Evolutionary conservation across 2,888 invertebrate species (phyloP).

Genomic region (Odontothrips loti): DNA sequence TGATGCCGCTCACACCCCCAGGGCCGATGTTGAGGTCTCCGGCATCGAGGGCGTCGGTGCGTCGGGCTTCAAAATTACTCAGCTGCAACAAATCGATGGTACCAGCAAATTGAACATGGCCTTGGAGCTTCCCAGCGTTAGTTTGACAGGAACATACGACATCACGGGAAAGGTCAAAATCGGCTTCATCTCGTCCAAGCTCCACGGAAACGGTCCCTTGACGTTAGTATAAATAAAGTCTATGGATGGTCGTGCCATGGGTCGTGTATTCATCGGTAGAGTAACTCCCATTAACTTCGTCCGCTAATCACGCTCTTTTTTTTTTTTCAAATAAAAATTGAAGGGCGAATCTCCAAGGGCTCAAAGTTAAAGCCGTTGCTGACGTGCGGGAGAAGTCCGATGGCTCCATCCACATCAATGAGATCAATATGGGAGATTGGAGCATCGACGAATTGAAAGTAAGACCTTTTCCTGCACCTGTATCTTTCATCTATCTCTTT

Average conservation of each 20-base stretch:
- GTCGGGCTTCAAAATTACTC: neutral
- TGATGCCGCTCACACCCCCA: neutral
- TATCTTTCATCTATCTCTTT: too few species aligned
- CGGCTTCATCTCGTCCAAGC: neutral
- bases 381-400: neutral
- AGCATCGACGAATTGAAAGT: neutral
- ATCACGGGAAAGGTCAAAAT: neutral
- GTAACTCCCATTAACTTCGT: too few species aligned
- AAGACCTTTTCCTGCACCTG: neutral
- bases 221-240: neutral
- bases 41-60: neutral
- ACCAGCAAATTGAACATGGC: neutral
- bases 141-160: neutral
- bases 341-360: neutral
- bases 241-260: neutral
- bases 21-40: neutral
- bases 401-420: neutral
- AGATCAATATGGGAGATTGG: neutral
- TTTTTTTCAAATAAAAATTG: neutral
- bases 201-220: neutral
- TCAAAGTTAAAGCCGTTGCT: neutral
- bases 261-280: too few species aligned
- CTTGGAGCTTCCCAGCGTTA: neutral
- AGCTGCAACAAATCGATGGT: neutral
- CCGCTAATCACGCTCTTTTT: too few species aligned